Evolutionary conservation across 2,113 vertebrate genomes (phyloP), one percentile per base, ranked within the genome.

Genomic region (Cervus canadensis): DNA sequence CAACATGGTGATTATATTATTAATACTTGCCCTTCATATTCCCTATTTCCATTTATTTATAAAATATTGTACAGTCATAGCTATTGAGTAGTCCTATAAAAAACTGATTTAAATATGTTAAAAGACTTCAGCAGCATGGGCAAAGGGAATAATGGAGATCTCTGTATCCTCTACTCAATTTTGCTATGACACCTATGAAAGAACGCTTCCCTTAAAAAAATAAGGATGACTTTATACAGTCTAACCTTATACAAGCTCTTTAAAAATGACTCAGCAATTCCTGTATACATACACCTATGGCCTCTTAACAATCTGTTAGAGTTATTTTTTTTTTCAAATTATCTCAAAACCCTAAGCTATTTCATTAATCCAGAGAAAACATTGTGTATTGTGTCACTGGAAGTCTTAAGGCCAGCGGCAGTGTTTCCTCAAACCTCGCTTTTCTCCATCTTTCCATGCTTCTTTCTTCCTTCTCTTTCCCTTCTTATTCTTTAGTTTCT

Each of bases 261-360:
- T 48, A 71, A 43, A 74, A 94, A 92, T 5, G 40, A 5, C 11
- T 50, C n/a, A 74, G 26, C 7, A 15, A 56, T 28, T 19, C 52
- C 50, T 67, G 21, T 14, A 1, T n/a, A 6, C 1, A 3, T 23
- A 11, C 0, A 62, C 4, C 2, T 28, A 26, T 4, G 40, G 5
- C 14, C n/a, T 67, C 15, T 64, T 90, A 33, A 19, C 21, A 93
- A 30, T 21, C 6, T 56, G n/a, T 79, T 87, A 12, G 21, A 59
- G 56, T 52, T 83, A 52, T 84, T 30, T 30, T 91, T 64, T 48
- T 88, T 67, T n/a, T 10, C 43, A 59, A 45, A 19, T 45, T 84
- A 6, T 52, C 62, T 64, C 64, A 59, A 78, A 9, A 9, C 5
- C 2, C 71, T 52, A 54, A 87, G 23, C 5, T 85, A 81, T n/a